A percentile compares a stretch with the other conserved stretches of the same genome.
Conservation (phyloP, 2,113 vertebrate genomes). For the Oenanthe oenanthe region DNA sequence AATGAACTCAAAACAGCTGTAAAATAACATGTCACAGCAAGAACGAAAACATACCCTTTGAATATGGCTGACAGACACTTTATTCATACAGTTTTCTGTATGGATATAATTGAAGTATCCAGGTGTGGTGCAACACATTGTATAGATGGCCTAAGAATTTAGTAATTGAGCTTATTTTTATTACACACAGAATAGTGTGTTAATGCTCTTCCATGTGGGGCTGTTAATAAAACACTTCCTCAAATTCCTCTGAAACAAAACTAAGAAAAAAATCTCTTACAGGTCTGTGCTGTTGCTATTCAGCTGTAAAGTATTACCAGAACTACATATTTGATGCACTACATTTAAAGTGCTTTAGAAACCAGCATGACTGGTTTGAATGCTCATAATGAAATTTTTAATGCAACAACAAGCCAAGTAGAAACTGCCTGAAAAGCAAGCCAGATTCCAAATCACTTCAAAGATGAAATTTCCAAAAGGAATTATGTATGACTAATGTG, state of each 20-base stretch:
- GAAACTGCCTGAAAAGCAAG: constrained; percentile 8
- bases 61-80: not conserved
- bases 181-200: not conserved
- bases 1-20: not conserved
- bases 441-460: constrained; percentile 7
- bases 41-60: not conserved
- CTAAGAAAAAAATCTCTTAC: not conserved
- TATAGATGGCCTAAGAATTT: not conserved
- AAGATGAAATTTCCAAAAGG: constrained; percentile 13
- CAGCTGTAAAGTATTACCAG: not conserved
- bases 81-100: not conserved
- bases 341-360: constrained; percentile 15
- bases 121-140: not conserved
- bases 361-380: not conserved
- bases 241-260: not conserved
- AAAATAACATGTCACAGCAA: not conserved
- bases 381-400: not conserved
- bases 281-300: not conserved
- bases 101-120: not conserved
- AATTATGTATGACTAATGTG: constrained; percentile 4
- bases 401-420: not conserved
- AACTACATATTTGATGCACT: not conserved
- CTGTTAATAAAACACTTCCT: not conserved
- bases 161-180: not conserved
- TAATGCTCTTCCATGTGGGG: not conserved